phyloP scores from a whole-genome alignment of 2,113 vertebrate genomes.

The Varanus komodoensis region DNA sequence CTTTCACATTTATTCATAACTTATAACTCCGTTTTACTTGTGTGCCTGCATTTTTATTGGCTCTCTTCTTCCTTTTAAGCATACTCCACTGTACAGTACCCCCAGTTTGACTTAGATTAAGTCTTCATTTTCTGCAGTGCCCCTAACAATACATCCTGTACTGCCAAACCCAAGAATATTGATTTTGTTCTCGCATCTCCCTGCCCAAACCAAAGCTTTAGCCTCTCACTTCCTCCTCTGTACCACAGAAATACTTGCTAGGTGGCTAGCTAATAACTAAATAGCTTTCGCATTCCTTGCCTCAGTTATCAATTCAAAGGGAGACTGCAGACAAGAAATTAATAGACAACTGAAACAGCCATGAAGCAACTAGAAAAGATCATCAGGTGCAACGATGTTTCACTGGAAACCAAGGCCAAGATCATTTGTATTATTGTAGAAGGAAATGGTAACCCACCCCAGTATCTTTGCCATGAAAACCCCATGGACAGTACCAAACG shows the following conservation, averaged over 20 bases:
- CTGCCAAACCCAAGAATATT: background rate
- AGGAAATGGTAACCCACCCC: too few species aligned
- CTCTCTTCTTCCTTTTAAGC: background rate
- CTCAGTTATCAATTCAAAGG: too few species aligned
- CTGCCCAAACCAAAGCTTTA: background rate
- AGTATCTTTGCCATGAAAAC: too few species aligned
- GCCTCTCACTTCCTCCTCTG: too few species aligned
- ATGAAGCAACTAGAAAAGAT: too few species aligned
- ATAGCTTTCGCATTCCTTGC: too few species aligned
- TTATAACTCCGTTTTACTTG: background rate
- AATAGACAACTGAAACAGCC: too few species aligned
- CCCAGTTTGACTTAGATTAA: background rate
- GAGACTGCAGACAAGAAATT: too few species aligned
- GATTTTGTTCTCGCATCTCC: background rate
- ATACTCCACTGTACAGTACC: background rate
- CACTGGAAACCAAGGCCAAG: too few species aligned
- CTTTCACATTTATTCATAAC: background rate
- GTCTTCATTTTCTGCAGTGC: background rate
- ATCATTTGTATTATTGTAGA: too few species aligned
- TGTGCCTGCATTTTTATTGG: background rate
- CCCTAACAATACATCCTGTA: background rate
- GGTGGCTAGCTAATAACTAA: background rate
- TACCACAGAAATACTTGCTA: background rate
- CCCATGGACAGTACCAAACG: too few species aligned
- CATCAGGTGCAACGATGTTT: too few species aligned